Conservation (phyloP, 1,140 invertebrate species). For the Zaprionus kolodkinae region DNA sequence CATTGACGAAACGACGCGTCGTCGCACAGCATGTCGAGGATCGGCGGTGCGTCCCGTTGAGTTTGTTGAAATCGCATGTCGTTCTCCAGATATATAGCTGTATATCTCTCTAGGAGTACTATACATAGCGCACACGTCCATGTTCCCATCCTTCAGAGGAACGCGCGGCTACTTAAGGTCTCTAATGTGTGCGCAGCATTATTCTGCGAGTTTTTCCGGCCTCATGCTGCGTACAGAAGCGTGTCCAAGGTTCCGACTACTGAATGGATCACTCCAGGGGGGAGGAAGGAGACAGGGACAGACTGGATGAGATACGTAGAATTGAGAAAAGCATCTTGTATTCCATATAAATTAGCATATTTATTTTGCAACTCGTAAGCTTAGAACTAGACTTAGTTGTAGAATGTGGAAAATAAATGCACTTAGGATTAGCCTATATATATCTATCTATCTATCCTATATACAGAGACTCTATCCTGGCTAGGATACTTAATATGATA, state of each 20-base stretch:
- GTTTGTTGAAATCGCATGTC: conserved; percentile 71
- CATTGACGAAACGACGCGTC: neutral
- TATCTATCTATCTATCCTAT: neutral
- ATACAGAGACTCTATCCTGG: neutral
- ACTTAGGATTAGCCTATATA: conserved; percentile 2
- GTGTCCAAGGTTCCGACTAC: conserved; percentile 77
- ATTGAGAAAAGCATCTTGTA: neutral
- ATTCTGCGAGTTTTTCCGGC: conserved; percentile 48
- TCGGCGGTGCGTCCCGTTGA: conserved; percentile 50
- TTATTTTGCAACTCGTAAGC: conserved; percentile 17
- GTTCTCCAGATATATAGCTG: neutral
- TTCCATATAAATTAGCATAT: conserved; percentile 29
- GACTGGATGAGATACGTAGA: conserved; percentile 13
- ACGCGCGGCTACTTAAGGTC: conserved; percentile 70
- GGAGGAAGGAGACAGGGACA: neutral
- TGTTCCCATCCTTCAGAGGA: conserved; percentile 19
- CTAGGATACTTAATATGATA: neutral
- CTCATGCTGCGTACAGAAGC: conserved; percentile 74
- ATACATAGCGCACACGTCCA: conserved; percentile 16
- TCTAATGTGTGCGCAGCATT: conserved; percentile 57
- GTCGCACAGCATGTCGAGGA: conserved; percentile 48
- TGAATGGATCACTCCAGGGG: conserved; percentile 45
- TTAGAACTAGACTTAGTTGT: conserved; percentile 3
- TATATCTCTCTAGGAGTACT: neutral
- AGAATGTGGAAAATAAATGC: conserved; percentile 3